A percentile compares a stretch with the other conserved stretches of the same genome.
phyloP scores from a whole-genome alignment of 1,140 invertebrate genomes.

The Drosophila pachea region DNA sequence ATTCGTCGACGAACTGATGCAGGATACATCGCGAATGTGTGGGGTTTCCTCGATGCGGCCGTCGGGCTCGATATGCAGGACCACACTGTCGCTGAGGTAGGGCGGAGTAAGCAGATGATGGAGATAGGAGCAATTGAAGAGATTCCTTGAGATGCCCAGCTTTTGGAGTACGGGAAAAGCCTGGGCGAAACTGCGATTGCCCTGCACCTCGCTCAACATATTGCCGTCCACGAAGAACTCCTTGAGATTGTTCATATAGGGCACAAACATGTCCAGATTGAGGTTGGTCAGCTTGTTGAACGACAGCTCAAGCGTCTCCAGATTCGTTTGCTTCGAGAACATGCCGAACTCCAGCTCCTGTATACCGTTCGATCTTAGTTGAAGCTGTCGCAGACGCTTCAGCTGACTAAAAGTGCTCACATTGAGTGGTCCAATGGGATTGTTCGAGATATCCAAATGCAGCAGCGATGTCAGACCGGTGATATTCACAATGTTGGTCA shows the following conservation, averaged over 20 bases:
- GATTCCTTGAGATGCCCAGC: constrained; percentile 67
- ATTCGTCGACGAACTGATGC: constrained; percentile 37
- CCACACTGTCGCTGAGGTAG: constrained; percentile 46
- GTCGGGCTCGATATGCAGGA: constrained; percentile 70
- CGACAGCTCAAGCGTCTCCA: constrained; percentile 71
- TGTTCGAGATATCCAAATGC: constrained; percentile 65
- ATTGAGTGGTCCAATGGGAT: constrained; percentile 66
- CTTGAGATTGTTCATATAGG: constrained; percentile 65
- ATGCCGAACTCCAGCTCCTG: constrained; percentile 66
- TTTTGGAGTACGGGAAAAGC: constrained; percentile 66
- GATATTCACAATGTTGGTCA: constrained; percentile 63
- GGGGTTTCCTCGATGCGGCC: constrained; percentile 53
- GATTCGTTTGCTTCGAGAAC: constrained; percentile 68
- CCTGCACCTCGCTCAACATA: constrained; percentile 60
- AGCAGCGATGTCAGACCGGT: constrained; percentile 59
- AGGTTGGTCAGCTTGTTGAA: constrained; percentile 72
- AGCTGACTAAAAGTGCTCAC: constrained; percentile 70
- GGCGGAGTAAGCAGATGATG: constrained; percentile 66
- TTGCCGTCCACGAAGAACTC: constrained; percentile 73
- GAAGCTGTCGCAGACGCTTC: constrained; percentile 55
- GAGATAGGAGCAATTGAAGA: constrained; percentile 74
- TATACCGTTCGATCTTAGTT: constrained; percentile 59
- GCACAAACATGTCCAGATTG: constrained; percentile 76
- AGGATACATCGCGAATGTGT: constrained; percentile 72
- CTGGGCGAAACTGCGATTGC: constrained; percentile 56